phyloP scores from a whole-genome alignment of 2,113 vertebrate species.

The Alethe castanea region DNA sequence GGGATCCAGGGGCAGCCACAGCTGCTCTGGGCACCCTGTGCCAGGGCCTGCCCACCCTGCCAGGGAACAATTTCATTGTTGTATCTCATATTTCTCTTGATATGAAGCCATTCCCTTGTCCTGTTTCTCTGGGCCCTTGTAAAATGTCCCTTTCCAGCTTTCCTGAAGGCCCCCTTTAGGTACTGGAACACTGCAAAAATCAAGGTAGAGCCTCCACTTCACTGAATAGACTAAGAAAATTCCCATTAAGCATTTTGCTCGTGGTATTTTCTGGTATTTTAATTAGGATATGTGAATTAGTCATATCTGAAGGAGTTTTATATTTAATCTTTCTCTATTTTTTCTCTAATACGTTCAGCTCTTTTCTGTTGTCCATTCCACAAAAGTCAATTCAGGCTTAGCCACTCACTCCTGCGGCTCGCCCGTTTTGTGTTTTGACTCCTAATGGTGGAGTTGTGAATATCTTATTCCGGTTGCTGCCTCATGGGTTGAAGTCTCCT shows the following conservation, averaged over 20 bases:
- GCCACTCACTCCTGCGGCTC: background rate
- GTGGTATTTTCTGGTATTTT: background rate
- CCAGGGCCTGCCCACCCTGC: background rate
- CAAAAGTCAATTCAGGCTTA: background rate
- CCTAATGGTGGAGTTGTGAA: background rate
- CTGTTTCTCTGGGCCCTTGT: fast-evolving
- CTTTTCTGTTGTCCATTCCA: background rate
- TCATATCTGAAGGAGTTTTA: background rate
- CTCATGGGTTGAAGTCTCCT: background rate
- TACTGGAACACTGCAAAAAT: background rate
- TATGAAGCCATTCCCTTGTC: background rate
- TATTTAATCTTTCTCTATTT: background rate
- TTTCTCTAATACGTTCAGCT: background rate
- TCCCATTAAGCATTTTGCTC: background rate
- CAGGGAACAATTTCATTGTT: background rate
- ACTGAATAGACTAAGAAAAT: background rate
- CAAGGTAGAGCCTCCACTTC: background rate
- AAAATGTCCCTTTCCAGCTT: background rate
- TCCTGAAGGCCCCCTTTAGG: background rate
- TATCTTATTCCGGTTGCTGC: background rate
- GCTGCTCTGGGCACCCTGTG: background rate
- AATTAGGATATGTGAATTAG: background rate
- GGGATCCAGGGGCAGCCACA: background rate
- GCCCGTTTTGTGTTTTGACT: background rate
- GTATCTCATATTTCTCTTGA: background rate